These are phyloP conservation scores for Anguilla anguilla DNA, from an alignment of 2,797 vertebrate species.

Conservation along the genomic window DNA sequence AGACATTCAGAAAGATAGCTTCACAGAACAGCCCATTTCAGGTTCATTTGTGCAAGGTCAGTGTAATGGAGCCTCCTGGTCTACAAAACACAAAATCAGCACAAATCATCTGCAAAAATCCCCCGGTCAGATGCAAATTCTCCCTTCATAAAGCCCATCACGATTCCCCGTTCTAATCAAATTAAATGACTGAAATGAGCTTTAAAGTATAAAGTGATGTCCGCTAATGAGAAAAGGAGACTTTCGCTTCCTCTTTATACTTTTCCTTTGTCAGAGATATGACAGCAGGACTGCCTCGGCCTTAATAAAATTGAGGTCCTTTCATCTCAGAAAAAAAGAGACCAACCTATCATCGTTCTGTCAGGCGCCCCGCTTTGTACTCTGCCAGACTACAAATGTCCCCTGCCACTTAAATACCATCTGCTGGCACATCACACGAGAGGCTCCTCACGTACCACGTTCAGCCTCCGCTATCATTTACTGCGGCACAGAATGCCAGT, in stretches of 20 bases:
- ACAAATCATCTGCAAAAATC: background rate
- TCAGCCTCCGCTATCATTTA: background rate
- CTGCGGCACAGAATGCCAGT: background rate
- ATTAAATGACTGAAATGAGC: constrained; percentile 7
- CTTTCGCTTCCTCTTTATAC: background rate
- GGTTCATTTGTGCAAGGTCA: background rate
- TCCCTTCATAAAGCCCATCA: background rate
- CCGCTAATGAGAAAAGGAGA: background rate
- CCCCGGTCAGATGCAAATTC: background rate
- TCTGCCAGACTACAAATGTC: background rate
- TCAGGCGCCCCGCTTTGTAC: background rate
- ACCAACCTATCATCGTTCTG: constrained; percentile 4
- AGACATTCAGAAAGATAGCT: background rate
- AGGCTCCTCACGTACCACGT: background rate
- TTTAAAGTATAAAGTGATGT: background rate
- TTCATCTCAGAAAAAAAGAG: background rate
- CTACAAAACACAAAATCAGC: background rate
- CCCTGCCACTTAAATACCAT: background rate
- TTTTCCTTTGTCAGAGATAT: background rate
- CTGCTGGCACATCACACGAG: background rate
- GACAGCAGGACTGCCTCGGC: background rate
- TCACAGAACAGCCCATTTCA: background rate
- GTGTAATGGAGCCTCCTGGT: background rate
- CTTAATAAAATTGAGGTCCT: background rate
- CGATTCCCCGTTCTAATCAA: background rate